Evolutionary conservation across 2,797 vertebrate species (phyloP).

Genomic region (Anolis apletophallus): DNA sequence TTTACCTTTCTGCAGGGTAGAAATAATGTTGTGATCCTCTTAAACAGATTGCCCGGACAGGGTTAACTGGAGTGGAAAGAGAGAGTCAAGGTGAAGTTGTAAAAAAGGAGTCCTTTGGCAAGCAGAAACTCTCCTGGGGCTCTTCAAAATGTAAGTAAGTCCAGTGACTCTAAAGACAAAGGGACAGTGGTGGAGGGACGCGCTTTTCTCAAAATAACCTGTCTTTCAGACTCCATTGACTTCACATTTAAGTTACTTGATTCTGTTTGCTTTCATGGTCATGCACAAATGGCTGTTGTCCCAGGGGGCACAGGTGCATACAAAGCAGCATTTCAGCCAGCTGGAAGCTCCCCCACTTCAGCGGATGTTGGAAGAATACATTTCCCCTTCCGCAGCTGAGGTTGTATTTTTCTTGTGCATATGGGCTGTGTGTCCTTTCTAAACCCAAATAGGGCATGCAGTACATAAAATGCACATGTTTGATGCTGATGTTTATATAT

Average conservation of each 20-base stretch:
- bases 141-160: constrained; percentile 2
- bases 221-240: not conserved
- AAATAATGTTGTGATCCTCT: not conserved
- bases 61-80: constrained; percentile 13
- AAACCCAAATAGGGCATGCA: not conserved
- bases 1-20: not conserved
- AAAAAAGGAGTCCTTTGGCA: not conserved
- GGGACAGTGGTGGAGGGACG: not conserved
- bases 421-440: not conserved
- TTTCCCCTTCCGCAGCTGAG: constrained; percentile 19
- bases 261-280: constrained; percentile 24
- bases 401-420: constrained; percentile 20
- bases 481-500: constrained; percentile 22
- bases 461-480: not conserved
- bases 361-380: constrained; percentile 42
- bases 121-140: not conserved
- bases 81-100: constrained; percentile 15
- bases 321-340: constrained; percentile 19
- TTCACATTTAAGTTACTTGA: constrained; percentile 9
- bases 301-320: not conserved
- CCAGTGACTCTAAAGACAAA: constrained; percentile 1
- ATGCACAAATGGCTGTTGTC: not conserved
- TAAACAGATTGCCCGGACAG: not conserved
- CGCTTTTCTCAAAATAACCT: not conserved
- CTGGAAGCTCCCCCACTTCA: constrained; percentile 41